phyloP scores from a whole-genome alignment of 2,797 vertebrate species.

The Tympanoctomys barrerae region DNA sequence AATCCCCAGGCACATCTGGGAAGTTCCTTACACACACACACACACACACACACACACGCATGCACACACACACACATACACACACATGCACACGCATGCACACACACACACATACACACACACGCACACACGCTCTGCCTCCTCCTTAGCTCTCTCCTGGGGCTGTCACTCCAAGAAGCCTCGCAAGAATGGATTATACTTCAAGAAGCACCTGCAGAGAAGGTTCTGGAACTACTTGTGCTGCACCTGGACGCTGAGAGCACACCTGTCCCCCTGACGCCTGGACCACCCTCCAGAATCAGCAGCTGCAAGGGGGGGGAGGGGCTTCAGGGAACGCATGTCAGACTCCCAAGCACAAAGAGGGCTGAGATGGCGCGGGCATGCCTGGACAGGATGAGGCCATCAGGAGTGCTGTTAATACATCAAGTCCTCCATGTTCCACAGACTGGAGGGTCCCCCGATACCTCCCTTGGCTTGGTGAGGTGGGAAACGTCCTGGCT shows the following conservation, averaged over 20 bases:
- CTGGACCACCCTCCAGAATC: neutral
- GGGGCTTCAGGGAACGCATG: neutral
- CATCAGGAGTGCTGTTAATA: neutral
- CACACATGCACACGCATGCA: too few species aligned
- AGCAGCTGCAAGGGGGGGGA: neutral
- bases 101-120: accelerated
- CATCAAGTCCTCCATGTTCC: neutral
- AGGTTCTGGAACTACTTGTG: neutral
- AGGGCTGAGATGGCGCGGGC: neutral
- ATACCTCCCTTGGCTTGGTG: neutral
- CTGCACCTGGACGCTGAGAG: neutral
- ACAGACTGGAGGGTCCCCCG: neutral
- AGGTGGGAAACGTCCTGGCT: neutral
- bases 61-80: accelerated
- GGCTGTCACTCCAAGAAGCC: neutral
- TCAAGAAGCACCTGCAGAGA: neutral
- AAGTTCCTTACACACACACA: neutral
- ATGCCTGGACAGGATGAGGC: neutral
- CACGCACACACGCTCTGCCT: accelerated
- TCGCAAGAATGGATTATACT: neutral
- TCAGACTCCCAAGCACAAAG: neutral
- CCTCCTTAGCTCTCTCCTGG: neutral
- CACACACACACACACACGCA: neutral
- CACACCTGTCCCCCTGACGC: neutral
- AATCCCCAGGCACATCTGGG: neutral